phyloP scores from a whole-genome alignment of 2,113 vertebrate species.

The Tichodroma muraria region DNA sequence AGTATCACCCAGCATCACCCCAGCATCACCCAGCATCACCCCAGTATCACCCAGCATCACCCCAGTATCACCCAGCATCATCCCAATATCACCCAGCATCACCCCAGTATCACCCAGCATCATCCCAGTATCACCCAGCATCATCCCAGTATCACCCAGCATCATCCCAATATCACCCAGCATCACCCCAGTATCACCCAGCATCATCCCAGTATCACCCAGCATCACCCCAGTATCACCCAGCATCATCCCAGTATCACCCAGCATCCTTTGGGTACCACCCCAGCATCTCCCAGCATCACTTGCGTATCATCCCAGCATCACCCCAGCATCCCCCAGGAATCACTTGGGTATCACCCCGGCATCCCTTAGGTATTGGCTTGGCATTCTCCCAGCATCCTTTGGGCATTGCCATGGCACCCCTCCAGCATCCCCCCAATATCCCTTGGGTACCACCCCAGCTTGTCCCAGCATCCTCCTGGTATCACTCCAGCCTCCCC shows the following conservation, averaged over 20 bases:
- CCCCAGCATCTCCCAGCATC: neutral
- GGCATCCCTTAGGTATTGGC: no score
- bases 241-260: no score
- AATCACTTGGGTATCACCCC: accelerated
- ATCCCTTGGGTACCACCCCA: accelerated
- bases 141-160: no score
- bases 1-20: neutral
- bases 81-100: neutral
- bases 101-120: neutral
- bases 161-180: neutral
- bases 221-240: no score
- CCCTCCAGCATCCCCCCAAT: accelerated
- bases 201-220: no score
- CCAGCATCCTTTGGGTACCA: neutral
- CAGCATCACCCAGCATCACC: neutral
- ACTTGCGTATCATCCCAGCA: accelerated
- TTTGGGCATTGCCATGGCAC: accelerated
- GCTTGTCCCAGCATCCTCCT: accelerated
- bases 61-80: neutral
- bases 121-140: neutral
- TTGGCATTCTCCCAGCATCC: no score
- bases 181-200: no score
- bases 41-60: neutral
- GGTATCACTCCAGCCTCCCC: accelerated
- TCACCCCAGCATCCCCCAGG: no score